These are phyloP conservation scores for Oscarella lobularis DNA, from an alignment of 37 sponge, comb jelly and placozoan genomes.

Conservation along the genomic window DNA sequence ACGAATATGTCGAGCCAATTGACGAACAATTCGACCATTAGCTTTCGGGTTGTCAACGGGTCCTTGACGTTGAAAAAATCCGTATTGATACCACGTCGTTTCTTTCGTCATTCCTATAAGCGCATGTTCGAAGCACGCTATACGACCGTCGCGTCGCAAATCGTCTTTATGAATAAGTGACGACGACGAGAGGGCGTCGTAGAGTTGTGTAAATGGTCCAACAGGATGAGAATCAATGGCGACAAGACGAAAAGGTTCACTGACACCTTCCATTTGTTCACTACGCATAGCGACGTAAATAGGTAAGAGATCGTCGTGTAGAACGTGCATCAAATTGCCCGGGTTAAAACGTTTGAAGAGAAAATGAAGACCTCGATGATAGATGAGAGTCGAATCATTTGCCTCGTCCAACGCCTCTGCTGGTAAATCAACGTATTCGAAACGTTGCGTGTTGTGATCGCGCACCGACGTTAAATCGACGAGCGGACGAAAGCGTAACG, in stretches of 20 bases:
- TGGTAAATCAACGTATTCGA: slow-evolving; percentile 10
- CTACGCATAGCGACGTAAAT: background rate
- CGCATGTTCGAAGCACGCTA: slow-evolving; percentile 6
- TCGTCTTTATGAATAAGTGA: background rate
- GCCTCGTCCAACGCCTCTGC: background rate
- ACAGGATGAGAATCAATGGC: background rate
- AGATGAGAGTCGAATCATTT: background rate
- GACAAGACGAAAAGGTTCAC: background rate
- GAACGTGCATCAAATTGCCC: slow-evolving; percentile 9
- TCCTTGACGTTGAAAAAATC: slow-evolving; percentile 11
- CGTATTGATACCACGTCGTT: slow-evolving; percentile 16
- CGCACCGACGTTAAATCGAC: slow-evolving; percentile 4
- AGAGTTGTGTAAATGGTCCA: background rate
- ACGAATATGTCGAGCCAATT: background rate
- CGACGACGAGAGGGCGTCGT: background rate
- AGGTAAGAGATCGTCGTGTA: slow-evolving; percentile 13
- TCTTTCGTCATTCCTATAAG: background rate
- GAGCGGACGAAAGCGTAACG: too few species aligned
- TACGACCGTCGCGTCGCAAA: background rate
- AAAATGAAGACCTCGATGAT: background rate
- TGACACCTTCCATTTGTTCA: background rate
- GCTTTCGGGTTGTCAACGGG: background rate
- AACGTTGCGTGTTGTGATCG: slow-evolving; percentile 5
- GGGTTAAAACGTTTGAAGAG: slow-evolving; percentile 12
- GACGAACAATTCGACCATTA: background rate